Base-by-base conservation (phyloP, 2,797 vertebrate species). In the Salmo trutta region DNA sequence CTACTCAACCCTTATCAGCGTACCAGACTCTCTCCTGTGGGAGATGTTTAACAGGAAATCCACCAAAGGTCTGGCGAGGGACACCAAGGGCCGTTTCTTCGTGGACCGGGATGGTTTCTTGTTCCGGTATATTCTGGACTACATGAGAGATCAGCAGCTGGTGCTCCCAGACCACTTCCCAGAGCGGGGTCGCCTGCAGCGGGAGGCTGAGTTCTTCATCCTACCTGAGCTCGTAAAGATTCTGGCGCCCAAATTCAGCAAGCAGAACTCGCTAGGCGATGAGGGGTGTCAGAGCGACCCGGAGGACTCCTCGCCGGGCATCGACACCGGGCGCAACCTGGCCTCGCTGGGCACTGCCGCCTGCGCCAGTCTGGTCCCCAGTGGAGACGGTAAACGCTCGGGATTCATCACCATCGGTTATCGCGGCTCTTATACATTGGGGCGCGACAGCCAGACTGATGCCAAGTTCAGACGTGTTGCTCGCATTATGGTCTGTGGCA, bases 341-440 rank as follows among this genome's bases (percentile, higher is more conserved):
- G 74, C 94, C 5, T 92, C 94, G 1, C 91, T 96, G 16, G 94
- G 95, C 0, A 89, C 91, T 0, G 90, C 41, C 41, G 41, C 94
- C 73, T 94, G 94, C 33, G 94, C 96, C 66, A 93, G 95, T 84
- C 92, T 98, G 59, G 94, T 94, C 8, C 93, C 96, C 0, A 59
- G 91, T 81, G 89, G 94, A 82, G 96, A 96, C 10, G 91, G 95
- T 77, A 96, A 96, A 27, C 95, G 96, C 64, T 97, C 97, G 0
- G 98, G 98, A 77, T 99, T 99, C 93, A 98, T 99, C 91, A 99
- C 98, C 8, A 96, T 99, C 47, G 97, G 98, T 84, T 99, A 99
- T 90, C 92, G 98, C 16, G 98, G 98, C 81, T 99, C 98, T 0
- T 99, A 98, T 92, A 98, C 98, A 1, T 94, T 99, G 76, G 97